Conservation (phyloP, 2,113 vertebrate genomes). For the Mobula hypostoma region DNA sequence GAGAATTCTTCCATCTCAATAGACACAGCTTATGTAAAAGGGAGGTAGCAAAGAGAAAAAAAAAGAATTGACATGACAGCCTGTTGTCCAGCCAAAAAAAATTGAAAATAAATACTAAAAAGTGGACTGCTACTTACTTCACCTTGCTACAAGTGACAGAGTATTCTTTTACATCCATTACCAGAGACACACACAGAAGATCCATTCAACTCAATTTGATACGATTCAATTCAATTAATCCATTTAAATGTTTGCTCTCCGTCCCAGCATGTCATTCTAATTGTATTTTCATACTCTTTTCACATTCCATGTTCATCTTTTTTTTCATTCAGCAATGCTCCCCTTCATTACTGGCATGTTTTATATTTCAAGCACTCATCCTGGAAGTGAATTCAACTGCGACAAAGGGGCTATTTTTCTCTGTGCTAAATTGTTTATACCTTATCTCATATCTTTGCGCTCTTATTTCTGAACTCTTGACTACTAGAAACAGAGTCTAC, state of each 20-base stretch:
- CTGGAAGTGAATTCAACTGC: neutral
- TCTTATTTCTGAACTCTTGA: neutral
- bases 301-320: neutral
- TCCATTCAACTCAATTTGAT: neutral
- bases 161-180: neutral
- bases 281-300: neutral
- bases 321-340: neutral
- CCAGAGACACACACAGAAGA: neutral
- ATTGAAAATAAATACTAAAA: neutral
- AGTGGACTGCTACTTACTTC: neutral
- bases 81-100: neutral
- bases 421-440: neutral
- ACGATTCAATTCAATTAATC: neutral
- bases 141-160: neutral
- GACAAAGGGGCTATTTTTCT: neutral
- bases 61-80: neutral
- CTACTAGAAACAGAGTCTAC: neutral
- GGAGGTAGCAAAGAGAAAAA: neutral
- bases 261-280: neutral
- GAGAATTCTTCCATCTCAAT: neutral
- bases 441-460: neutral
- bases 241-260: neutral
- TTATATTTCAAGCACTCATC: neutral
- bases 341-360: neutral
- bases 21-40: neutral